These are phyloP conservation scores for Sitobion miscanthi DNA, from an alignment of 1,140 invertebrate species.

Conservation along the genomic window DNA sequence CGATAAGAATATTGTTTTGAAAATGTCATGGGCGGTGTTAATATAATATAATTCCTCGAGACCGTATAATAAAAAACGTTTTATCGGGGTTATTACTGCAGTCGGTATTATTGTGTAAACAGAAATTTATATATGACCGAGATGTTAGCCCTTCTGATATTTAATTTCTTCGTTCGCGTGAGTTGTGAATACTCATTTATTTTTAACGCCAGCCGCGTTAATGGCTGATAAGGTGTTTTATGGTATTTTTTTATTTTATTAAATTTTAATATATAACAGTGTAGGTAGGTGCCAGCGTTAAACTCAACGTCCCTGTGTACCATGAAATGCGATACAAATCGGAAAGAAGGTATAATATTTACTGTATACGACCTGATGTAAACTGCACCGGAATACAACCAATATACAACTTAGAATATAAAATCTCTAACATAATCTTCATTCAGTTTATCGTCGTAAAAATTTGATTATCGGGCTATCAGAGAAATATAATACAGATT, in stretches of 20 bases:
- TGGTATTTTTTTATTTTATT: background rate
- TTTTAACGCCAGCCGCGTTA: background rate
- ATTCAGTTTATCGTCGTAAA: background rate
- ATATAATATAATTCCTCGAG: background rate
- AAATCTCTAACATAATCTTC: background rate
- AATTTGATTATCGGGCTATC: background rate
- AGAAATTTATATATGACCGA: background rate
- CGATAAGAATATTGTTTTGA: conserved; percentile 36
- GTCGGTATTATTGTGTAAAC: background rate
- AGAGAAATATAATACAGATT: background rate
- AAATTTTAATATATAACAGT: background rate
- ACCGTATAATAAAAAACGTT: conserved; percentile 8
- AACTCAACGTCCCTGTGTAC: background rate
- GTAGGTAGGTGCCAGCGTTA: background rate
- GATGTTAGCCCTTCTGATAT: background rate
- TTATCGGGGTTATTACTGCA: conserved; percentile 14
- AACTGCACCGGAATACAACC: background rate
- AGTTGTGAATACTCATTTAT: background rate
- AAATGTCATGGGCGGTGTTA: background rate
- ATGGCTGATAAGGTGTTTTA: background rate
- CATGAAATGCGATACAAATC: background rate
- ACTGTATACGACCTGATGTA: background rate
- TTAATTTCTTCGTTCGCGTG: background rate
- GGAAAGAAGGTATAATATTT: background rate
- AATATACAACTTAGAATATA: background rate